phyloP scores from a whole-genome alignment of 2,113 vertebrate genomes.

The Eleginops maclovinus region DNA sequence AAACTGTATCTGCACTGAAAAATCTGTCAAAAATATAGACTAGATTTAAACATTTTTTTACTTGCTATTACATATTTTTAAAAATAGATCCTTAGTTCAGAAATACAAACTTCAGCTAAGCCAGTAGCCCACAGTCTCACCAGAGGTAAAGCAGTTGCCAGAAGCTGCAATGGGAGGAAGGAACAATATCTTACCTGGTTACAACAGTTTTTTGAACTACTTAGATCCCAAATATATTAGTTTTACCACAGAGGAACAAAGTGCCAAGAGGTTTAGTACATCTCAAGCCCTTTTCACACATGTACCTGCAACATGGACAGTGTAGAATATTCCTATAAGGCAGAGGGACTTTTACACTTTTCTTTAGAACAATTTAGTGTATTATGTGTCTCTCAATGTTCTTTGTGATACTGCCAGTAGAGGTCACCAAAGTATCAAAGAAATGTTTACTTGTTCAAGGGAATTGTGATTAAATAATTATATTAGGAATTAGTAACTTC shows the following conservation, averaged over 20 bases:
- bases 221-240: background rate
- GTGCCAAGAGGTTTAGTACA: constrained; percentile 8
- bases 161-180: constrained; percentile 22
- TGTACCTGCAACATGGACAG: constrained; percentile 2
- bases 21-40: constrained; percentile 37
- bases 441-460: no score
- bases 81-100: constrained; percentile 22
- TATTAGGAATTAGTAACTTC: background rate
- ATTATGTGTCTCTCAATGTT: background rate
- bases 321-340: background rate
- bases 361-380: no score
- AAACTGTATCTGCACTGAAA: constrained; percentile 34
- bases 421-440: background rate
- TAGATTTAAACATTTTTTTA: background rate
- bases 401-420: background rate
- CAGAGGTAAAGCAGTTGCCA: constrained; percentile 11
- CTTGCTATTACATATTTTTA: constrained; percentile 4
- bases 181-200: constrained; percentile 24
- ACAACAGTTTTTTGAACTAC: constrained; percentile 2
- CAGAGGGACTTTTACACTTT: background rate
- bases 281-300: constrained; percentile 41
- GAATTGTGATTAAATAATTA: background rate
- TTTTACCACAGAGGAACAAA: constrained; percentile 13
- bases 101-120: constrained; percentile 28
- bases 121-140: constrained; percentile 31